A percentile compares a stretch with the other conserved stretches of the same genome.
Conservation (phyloP, 2,113 vertebrate species). For the Rhea americana region DNA sequence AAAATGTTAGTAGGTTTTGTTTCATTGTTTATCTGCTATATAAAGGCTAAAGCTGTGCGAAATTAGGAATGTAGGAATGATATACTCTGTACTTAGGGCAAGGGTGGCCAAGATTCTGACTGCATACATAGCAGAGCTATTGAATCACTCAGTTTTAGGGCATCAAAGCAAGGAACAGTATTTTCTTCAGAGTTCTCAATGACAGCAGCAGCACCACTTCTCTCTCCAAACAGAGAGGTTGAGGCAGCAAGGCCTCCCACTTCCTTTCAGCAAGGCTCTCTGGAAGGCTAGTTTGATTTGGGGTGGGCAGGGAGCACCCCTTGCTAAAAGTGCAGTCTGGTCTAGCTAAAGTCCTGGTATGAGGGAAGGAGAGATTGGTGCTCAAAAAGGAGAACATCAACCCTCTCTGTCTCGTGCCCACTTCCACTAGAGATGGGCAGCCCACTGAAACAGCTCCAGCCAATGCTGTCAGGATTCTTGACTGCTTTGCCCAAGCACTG, state of each 20-base stretch:
- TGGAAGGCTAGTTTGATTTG: neutral
- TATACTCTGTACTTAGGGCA: neutral
- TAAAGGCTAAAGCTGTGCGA: neutral
- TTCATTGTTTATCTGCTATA: neutral
- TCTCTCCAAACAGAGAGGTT: neutral
- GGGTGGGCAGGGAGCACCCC: neutral
- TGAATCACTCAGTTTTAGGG: conserved; percentile 30
- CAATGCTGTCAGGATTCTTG: neutral
- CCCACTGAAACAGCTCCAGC: neutral
- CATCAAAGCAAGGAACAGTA: neutral
- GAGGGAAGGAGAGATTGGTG: neutral
- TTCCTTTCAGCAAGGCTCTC: neutral
- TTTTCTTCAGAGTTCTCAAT: neutral
- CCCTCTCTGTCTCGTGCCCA: neutral
- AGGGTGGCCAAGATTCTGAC: conserved; percentile 25
- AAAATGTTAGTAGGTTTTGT: conserved; percentile 7
- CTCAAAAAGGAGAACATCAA: neutral
- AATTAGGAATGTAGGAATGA: conserved; percentile 18
- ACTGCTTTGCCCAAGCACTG: neutral
- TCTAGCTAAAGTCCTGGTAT: neutral
- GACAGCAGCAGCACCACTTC: neutral
- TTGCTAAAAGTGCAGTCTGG: neutral
- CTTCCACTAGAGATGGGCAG: neutral
- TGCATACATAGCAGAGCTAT: conserved; percentile 27
- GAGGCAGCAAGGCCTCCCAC: neutral